Evolutionary conservation across 2,113 vertebrate species (phyloP).

Genomic region (Microcebus jonahi): DNA sequence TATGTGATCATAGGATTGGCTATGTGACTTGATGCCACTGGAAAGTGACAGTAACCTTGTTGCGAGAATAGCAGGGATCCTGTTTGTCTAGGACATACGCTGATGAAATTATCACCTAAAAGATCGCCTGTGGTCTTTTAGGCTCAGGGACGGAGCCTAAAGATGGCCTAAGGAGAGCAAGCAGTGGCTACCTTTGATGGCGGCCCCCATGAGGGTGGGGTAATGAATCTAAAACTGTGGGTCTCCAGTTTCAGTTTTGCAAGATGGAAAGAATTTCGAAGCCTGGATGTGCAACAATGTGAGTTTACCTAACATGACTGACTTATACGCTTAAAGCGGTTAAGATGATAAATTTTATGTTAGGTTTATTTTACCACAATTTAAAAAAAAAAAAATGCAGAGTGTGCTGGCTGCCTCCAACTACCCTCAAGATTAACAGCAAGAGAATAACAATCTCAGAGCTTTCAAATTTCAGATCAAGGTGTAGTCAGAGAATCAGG

Average conservation of each 20-base stretch:
- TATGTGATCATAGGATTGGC: neutral
- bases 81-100: neutral
- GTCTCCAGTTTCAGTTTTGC: neutral
- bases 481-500: neutral
- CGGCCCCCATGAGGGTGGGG: no score
- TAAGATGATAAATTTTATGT: neutral
- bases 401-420: neutral
- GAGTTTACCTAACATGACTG: neutral
- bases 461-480: neutral
- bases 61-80: neutral
- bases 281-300: neutral
- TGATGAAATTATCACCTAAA: neutral
- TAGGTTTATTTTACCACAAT: neutral
- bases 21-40: neutral
- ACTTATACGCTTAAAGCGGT: neutral
- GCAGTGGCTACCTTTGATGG: neutral
- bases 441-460: neutral
- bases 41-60: neutral
- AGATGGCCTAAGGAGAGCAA: neutral
- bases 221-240: neutral
- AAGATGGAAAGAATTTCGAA: neutral
- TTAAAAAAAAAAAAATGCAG: neutral
- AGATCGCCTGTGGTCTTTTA: neutral
- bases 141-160: neutral
- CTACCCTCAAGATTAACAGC: neutral